phyloP scores from a whole-genome alignment of 2,888 invertebrate genomes.

The Lithophane ornitopus region DNA sequence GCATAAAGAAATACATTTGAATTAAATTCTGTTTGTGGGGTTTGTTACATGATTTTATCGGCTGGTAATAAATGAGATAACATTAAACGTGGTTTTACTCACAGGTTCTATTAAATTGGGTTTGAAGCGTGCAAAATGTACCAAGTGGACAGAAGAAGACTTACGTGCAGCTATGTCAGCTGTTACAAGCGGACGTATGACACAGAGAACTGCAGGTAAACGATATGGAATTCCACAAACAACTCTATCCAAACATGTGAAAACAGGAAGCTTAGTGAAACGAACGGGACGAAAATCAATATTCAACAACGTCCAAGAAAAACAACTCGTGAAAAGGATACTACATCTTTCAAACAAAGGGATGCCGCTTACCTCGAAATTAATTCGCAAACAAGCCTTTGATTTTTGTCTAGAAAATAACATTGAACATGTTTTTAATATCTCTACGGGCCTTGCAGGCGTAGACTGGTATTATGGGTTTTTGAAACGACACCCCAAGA shows the following conservation, averaged over 20 bases:
- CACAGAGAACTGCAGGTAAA: slow-evolving; percentile 1
- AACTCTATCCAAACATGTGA: slow-evolving; percentile 7
- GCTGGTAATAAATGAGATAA: neutral
- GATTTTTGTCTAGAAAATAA: slow-evolving; percentile 28
- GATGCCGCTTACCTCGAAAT: neutral
- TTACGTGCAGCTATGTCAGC: slow-evolving; percentile 21
- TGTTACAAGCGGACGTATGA: neutral
- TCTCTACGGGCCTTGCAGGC: slow-evolving; percentile 21
- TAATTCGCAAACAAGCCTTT: slow-evolving; percentile 20
- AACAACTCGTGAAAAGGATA: neutral
- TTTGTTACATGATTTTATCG: neutral
- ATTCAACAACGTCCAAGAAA: slow-evolving; percentile 6
- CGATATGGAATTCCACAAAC: slow-evolving; percentile 1
- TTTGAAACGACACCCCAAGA: slow-evolving; percentile 19
- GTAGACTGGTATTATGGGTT: neutral
- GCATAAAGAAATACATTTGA: neutral
- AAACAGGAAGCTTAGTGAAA: neutral
- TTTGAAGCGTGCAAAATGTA: neutral
- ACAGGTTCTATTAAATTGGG: slow-evolving; percentile 8
- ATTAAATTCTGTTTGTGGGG: neutral
- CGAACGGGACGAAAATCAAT: neutral
- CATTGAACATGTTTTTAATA: slow-evolving; percentile 20
- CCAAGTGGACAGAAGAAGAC: slow-evolving; percentile 19
- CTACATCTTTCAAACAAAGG: neutral
- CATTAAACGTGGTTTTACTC: slow-evolving; percentile 4